Percentiles rank a stretch among this genome's conserved stretches.
Evolutionary conservation across 2,113 vertebrate species (phyloP).

Genomic region (Cyanocitta stelleri): DNA sequence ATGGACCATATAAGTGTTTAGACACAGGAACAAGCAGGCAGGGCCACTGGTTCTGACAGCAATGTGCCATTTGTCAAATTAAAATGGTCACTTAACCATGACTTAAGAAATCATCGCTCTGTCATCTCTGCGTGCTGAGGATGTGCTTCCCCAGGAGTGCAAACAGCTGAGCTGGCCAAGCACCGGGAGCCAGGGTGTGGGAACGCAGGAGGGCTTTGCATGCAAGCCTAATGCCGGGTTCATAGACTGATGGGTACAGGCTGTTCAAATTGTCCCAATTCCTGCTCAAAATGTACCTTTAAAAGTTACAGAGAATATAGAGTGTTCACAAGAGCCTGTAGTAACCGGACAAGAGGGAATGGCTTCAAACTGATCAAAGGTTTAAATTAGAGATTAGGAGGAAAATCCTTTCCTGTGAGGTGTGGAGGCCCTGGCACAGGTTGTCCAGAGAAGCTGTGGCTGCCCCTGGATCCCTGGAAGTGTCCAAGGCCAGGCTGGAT

Average conservation of each 20-base stretch:
- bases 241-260: fast-evolving
- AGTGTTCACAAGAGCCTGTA: not conserved
- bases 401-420: not conserved
- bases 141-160: not conserved
- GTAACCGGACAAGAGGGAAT: fast-evolving
- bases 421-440: not conserved
- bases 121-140: not conserved
- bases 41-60: not conserved
- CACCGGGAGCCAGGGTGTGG: fast-evolving
- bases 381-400: not conserved
- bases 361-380: not conserved
- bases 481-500: not conserved
- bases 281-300: not conserved
- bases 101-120: not conserved
- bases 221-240: not conserved
- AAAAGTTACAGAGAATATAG: fast-evolving
- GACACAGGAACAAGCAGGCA: not conserved
- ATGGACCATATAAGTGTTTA: not conserved
- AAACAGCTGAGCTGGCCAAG: not conserved
- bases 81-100: not conserved
- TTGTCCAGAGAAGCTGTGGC: not conserved
- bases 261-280: not conserved
- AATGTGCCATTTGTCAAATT: not conserved
- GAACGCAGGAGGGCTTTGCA: not conserved
- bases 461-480: not conserved